Conservation (phyloP, 2,113 vertebrate species). For the Albula glossodonta region DNA sequence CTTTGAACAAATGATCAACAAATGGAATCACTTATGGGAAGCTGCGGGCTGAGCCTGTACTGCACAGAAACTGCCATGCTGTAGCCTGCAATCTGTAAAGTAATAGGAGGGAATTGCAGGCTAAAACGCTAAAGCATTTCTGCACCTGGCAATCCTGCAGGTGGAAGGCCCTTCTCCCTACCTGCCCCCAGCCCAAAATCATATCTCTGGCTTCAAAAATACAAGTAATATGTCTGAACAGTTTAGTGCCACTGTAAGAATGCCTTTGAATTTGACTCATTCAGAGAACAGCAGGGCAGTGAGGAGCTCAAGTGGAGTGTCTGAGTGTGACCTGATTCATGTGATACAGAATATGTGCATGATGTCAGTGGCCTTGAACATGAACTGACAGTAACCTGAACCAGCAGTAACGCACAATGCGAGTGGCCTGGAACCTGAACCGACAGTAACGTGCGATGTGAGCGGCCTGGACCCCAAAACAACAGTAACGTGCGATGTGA, state of each 20-base stretch:
- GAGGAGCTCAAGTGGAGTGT: too few species aligned
- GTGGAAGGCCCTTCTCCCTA: not conserved
- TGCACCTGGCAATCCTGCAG: not conserved
- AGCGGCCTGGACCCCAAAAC: too few species aligned
- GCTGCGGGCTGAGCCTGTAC: too few species aligned
- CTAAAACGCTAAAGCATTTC: not conserved
- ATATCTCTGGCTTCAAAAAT: not conserved
- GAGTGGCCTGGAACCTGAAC: too few species aligned
- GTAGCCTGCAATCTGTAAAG: not conserved
- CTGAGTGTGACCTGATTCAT: too few species aligned
- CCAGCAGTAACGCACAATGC: too few species aligned
- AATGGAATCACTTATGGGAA: not conserved
- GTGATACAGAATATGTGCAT: too few species aligned
- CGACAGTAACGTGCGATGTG: too few species aligned
- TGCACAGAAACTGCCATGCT: not conserved
- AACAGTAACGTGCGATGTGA: too few species aligned
- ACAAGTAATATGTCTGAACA: not conserved
- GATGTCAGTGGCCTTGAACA: too few species aligned
- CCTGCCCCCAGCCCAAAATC: not conserved
- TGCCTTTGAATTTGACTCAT: not conserved
- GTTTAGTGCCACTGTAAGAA: not conserved
- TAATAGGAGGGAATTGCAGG: not conserved
- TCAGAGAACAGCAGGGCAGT: not conserved
- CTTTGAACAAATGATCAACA: not conserved
- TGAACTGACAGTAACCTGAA: too few species aligned